Base-by-base conservation (phyloP, 2,888 invertebrate genomes). In the Caenorhabditis auriculariae region DNA sequence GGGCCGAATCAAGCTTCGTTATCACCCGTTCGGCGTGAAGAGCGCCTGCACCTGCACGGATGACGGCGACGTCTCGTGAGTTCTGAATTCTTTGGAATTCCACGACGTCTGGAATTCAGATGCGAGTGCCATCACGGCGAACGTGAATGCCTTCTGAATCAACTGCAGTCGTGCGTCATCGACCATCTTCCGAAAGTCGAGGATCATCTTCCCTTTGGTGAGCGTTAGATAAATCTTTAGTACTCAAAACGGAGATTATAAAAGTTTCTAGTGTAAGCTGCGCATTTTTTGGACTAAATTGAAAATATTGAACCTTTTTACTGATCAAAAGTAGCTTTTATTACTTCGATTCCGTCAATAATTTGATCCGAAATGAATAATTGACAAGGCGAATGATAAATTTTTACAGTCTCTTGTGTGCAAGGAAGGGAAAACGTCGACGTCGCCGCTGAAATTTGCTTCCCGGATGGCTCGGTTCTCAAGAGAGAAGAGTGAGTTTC, bases 71-170 rank as follows among this genome's bases (percentile, higher is more conserved):
- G n/a, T n/a, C n/a, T n/a, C n/a, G n/a, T n/a, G n/a, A n/a, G n/a
- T n/a, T n/a, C n/a, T n/a, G n/a, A n/a, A n/a, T n/a, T n/a, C n/a
- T n/a, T n/a, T n/a, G n/a, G n/a, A n/a, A n/a, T n/a, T n/a, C n/a
- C n/a, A n/a, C n/a, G n/a, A n/a, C n/a, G 5, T 39, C n/a, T 39
- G 39, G 17, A n/a, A 24, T 51, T 37, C 47, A 57, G 57, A 27
- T 62, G 62, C 35, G 50, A 58, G 19, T 62, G 62, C 42, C 62
- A 62, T 38, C 62, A 62, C 29, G 62, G 62, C 19, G 48, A 47
- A 29, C 29, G 47, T 23, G 62, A 62, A 57, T 62, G 62, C 32
- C 17, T 47, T 17, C 41, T 62, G 29, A 62, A 62, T 45, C 51
- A 50, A 23, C 32, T 62, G n/a, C 62, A 62, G 39, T 29, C 53